phyloP scores from a whole-genome alignment of 2,797 vertebrate genomes.

The Cirrhinus molitorella region DNA sequence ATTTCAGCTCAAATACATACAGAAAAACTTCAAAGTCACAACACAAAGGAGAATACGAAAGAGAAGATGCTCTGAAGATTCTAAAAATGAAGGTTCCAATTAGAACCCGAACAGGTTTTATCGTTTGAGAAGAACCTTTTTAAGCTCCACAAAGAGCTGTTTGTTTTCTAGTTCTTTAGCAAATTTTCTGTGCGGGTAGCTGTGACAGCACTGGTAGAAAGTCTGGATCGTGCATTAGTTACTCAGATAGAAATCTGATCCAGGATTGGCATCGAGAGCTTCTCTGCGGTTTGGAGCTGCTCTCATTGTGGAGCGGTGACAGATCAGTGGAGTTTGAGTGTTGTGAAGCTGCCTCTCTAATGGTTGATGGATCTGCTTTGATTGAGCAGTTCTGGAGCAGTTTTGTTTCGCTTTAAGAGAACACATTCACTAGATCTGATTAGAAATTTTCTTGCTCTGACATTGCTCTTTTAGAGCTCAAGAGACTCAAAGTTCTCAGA shows the following conservation, averaged over 20 bases:
- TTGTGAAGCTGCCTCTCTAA: conserved; percentile 20
- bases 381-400: neutral
- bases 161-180: neutral
- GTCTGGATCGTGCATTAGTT: neutral
- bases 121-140: neutral
- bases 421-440: neutral
- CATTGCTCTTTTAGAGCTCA: neutral
- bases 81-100: conserved; percentile 5
- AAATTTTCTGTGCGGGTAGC: neutral
- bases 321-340: neutral
- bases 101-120: neutral
- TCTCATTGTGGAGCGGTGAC: neutral
- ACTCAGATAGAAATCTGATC: conserved; percentile 26
- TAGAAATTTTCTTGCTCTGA: neutral
- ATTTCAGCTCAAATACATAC: neutral
- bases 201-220: neutral
- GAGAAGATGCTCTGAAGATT: neutral
- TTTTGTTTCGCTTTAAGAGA: conserved; percentile 19
- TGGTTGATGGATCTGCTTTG: conserved; percentile 3
- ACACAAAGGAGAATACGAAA: neutral
- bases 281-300: neutral
- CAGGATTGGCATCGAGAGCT: neutral
- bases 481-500: neutral
- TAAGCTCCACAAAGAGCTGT: neutral
- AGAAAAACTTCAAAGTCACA: neutral